These are phyloP conservation scores for Malurus melanocephalus DNA, from an alignment of 2,113 vertebrate species.

Conservation along the genomic window DNA sequence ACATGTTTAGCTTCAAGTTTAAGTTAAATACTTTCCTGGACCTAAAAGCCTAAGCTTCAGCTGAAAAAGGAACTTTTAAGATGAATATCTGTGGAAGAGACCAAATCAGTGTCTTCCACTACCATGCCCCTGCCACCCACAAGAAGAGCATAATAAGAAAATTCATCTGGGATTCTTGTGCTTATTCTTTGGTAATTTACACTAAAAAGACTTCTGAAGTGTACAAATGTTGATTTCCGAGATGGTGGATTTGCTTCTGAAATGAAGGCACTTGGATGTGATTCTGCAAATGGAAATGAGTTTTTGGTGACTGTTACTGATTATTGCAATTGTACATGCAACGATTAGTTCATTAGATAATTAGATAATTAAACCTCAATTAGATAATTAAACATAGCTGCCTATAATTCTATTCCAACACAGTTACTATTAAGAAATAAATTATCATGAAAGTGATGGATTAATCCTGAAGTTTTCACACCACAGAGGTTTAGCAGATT, in stretches of 20 bases:
- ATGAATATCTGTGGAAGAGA: background rate
- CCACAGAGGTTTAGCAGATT: background rate
- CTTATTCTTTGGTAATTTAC: background rate
- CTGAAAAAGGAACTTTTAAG: background rate
- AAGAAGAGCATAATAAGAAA: background rate
- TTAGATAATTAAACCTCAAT: background rate
- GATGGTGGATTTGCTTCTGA: background rate
- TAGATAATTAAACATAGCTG: background rate
- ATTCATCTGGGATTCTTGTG: background rate
- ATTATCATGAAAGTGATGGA: background rate
- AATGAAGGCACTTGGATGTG: background rate
- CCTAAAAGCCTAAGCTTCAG: background rate
- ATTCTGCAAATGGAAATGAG: background rate
- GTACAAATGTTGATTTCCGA: background rate
- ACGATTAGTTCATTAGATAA: background rate
- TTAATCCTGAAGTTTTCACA: background rate
- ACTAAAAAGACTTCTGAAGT: background rate
- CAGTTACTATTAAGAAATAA: background rate
- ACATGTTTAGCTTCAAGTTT: background rate
- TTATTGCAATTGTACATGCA: background rate
- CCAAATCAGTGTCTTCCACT: background rate
- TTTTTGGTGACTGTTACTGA: background rate
- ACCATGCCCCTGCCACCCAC: background rate
- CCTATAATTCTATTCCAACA: background rate
- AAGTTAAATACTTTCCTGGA: background rate